A percentile compares a stretch with the other conserved stretches of the same genome.
These are phyloP conservation scores for Noctua fimbriata DNA, from an alignment of 2,888 invertebrate genomes.

Conservation along the genomic window DNA sequence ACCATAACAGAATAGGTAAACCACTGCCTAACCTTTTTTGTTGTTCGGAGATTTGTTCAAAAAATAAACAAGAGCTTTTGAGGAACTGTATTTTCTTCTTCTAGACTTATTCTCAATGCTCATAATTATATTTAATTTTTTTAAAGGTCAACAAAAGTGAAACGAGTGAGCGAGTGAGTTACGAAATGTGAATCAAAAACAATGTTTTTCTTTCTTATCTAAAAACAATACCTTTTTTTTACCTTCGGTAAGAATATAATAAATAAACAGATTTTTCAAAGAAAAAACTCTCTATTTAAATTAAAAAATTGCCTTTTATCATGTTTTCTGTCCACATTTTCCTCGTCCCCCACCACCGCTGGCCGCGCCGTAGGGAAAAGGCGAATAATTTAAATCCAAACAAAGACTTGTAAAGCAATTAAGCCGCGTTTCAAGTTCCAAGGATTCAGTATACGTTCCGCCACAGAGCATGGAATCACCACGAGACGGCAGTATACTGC, in stretches of 20 bases:
- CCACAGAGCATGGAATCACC: background rate
- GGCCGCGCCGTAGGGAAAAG: background rate
- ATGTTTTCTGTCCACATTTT: background rate
- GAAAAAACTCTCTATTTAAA: background rate
- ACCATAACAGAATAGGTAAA: background rate
- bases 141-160: background rate
- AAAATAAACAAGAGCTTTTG: background rate
- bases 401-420: conserved; percentile 49
- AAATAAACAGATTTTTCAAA: background rate
- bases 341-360: background rate
- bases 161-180: too few species aligned
- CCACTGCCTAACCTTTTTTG: background rate
- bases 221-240: background rate
- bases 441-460: conserved; percentile 3
- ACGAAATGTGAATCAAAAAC: background rate
- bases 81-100: background rate
- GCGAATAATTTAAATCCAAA: conserved; percentile 36
- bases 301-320: background rate
- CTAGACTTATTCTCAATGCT: background rate
- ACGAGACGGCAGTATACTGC: background rate
- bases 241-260: background rate
- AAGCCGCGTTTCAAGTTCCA: conserved; percentile 30
- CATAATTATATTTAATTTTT: background rate
- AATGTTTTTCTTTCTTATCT: background rate
- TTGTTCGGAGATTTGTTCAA: background rate